Percentiles rank a stretch among this genome's conserved stretches.
phyloP scores from a whole-genome alignment of 2,888 invertebrate species.

The Elmis aenea region DNA sequence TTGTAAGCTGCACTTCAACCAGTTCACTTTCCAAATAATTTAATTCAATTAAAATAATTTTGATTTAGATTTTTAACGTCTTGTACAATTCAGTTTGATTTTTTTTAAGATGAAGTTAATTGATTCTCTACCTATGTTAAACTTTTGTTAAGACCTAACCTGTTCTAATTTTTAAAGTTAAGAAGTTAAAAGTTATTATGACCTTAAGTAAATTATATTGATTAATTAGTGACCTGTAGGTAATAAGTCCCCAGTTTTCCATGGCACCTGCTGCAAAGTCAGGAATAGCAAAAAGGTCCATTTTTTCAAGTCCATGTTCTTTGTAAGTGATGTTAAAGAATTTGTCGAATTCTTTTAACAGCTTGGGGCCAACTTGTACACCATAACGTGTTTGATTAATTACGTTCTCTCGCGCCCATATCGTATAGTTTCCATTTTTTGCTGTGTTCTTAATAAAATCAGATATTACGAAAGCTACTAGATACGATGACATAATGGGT shows the following conservation, averaged over 20 bases:
- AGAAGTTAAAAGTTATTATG: neutral
- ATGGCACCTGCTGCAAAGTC: slow-evolving; percentile 82
- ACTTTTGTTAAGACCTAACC: too few relatives aligned
- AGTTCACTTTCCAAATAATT: too few relatives aligned
- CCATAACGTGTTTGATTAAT: slow-evolving; percentile 46
- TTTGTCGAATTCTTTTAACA: slow-evolving; percentile 48
- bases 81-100: too few relatives aligned
- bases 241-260: slow-evolving; percentile 92
- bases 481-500: slow-evolving; percentile 70
- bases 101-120: too few relatives aligned
- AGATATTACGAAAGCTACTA: slow-evolving; percentile 72
- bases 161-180: too few relatives aligned
- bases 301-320: slow-evolving; percentile 50
- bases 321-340: slow-evolving; percentile 54
- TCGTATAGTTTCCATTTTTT: slow-evolving; percentile 1
- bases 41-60: too few relatives aligned
- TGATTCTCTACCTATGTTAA: too few relatives aligned
- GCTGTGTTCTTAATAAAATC: slow-evolving; percentile 40
- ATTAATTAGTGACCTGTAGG: slow-evolving; percentile 58
- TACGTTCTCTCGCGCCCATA: slow-evolving; percentile 44
- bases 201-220: too few relatives aligned
- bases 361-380: slow-evolving; percentile 43
- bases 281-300: slow-evolving; percentile 77
- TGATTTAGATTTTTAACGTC: too few relatives aligned
- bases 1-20: too few relatives aligned